Conservation (phyloP, 2,888 invertebrate species). For the Heliothis peltigera region DNA sequence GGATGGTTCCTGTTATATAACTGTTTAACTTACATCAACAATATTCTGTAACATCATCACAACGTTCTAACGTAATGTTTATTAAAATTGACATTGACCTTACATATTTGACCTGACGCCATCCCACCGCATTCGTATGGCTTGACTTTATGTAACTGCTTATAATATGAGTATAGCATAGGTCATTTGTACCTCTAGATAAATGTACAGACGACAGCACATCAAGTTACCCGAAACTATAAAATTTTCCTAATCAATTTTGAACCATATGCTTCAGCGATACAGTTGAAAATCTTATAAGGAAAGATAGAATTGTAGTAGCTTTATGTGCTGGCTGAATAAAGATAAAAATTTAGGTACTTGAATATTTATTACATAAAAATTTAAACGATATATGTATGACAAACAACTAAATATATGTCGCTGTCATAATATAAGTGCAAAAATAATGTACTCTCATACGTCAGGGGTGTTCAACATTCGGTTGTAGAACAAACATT, state of each 20-base stretch:
- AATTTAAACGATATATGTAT: not conserved
- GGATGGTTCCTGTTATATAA: conserved; percentile 30
- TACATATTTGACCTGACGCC: conserved; percentile 23
- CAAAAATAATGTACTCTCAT: not conserved
- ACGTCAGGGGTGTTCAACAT: conserved; percentile 27
- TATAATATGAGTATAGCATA: conserved; percentile 12
- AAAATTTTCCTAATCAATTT: too few relatives aligned
- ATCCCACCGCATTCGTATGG: conserved; percentile 16
- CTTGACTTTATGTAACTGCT: conserved; percentile 15
- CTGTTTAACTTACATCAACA: conserved; percentile 12
- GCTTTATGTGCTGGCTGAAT: too few relatives aligned
- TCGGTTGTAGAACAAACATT: conserved; percentile 5
- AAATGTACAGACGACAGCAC: too few relatives aligned
- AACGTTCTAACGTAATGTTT: conserved; percentile 22
- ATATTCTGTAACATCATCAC: conserved; percentile 9
- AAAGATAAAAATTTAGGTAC: conserved; percentile 5
- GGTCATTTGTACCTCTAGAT: conserved; percentile 33
- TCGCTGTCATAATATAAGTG: conserved; percentile 3
- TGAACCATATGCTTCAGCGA: too few relatives aligned
- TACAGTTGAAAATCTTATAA: too few relatives aligned
- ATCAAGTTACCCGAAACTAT: too few relatives aligned
- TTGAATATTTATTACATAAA: not conserved
- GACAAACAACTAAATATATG: conserved; percentile 1
- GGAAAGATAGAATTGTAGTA: too few relatives aligned
- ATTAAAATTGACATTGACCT: conserved; percentile 36